phyloP scores from a whole-genome alignment of 2,797 vertebrate genomes.

The Kryptopterus vitreolus region DNA sequence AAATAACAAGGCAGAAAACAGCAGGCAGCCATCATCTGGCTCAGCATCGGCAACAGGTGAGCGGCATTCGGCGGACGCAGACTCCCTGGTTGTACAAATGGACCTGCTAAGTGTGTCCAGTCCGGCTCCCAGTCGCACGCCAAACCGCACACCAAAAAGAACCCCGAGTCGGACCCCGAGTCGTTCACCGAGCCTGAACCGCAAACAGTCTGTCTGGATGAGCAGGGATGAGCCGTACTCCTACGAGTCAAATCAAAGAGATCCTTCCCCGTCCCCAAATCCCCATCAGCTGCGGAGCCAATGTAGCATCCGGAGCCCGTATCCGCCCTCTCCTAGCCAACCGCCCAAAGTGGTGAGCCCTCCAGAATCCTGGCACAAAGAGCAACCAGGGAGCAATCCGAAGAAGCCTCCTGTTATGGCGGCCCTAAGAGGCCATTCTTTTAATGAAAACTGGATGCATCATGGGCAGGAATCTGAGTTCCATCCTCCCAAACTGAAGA shows the following conservation, averaged over 20 bases:
- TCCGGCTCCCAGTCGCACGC: slow-evolving; percentile 74
- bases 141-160: slow-evolving; percentile 74
- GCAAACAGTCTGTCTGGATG: slow-evolving; percentile 87
- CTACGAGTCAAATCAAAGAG: slow-evolving; percentile 79
- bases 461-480: slow-evolving; percentile 89
- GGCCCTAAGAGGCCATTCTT: slow-evolving; percentile 86
- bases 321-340: slow-evolving; percentile 70
- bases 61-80: slow-evolving; percentile 85
- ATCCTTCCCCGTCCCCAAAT: slow-evolving; percentile 71
- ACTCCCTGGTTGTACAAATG: slow-evolving; percentile 93
- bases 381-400: slow-evolving; percentile 77
- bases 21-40: slow-evolving; percentile 74
- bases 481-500: slow-evolving; percentile 87
- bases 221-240: slow-evolving; percentile 91
- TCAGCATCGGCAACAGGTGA: slow-evolving; percentile 80
- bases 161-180: slow-evolving; percentile 80
- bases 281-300: slow-evolving; percentile 87
- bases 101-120: slow-evolving; percentile 88
- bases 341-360: slow-evolving; percentile 50
- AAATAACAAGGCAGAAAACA: slow-evolving; percentile 72
- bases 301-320: slow-evolving; percentile 84
- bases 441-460: slow-evolving; percentile 90
- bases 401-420: slow-evolving; percentile 87
- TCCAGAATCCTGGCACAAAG: slow-evolving; percentile 87
- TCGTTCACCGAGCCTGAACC: slow-evolving; percentile 90